Evolutionary conservation across 2,888 invertebrate species (phyloP).

Genomic region (Tubulanus polymorphus): DNA sequence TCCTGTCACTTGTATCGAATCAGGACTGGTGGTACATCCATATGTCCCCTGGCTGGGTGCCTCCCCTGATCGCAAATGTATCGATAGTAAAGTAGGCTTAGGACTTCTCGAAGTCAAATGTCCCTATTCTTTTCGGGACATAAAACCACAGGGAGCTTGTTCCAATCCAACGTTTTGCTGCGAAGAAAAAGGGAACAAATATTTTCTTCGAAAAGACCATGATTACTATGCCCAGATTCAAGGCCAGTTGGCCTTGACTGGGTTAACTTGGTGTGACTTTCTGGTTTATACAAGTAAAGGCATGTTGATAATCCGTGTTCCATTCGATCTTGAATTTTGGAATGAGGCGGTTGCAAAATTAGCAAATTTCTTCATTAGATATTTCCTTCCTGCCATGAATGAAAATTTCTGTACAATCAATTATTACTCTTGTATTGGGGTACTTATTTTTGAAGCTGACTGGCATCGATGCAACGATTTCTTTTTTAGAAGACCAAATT

Average conservation of each 20-base stretch:
- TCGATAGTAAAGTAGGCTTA: neutral
- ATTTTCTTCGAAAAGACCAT: conserved; percentile 3
- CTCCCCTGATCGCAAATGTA: conserved; percentile 1
- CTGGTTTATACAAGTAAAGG: conserved; percentile 18
- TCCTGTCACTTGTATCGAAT: neutral
- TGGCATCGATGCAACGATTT: conserved; percentile 17
- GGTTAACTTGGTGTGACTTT: conserved; percentile 21
- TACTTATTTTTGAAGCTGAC: conserved; percentile 10
- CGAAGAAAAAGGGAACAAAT: neutral
- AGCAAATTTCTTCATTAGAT: neutral
- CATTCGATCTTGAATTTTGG: conserved; percentile 13
- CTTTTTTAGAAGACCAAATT: conserved; percentile 16
- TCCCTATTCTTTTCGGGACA: neutral
- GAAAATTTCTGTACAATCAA: conserved; percentile 6
- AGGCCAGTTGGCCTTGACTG: conserved; percentile 19
- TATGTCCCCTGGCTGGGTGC: neutral
- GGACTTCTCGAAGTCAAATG: conserved; percentile 2
- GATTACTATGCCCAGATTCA: conserved; percentile 19
- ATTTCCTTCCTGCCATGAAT: no score
- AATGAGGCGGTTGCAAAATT: neutral
- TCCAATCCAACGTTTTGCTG: neutral
- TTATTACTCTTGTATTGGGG: conserved; percentile 9
- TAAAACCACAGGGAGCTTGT: neutral
- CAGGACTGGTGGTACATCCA: neutral
- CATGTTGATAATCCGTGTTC: conserved; percentile 16